phyloP scores from a whole-genome alignment of 1,140 invertebrate genomes.

The Cephus cinctus region DNA sequence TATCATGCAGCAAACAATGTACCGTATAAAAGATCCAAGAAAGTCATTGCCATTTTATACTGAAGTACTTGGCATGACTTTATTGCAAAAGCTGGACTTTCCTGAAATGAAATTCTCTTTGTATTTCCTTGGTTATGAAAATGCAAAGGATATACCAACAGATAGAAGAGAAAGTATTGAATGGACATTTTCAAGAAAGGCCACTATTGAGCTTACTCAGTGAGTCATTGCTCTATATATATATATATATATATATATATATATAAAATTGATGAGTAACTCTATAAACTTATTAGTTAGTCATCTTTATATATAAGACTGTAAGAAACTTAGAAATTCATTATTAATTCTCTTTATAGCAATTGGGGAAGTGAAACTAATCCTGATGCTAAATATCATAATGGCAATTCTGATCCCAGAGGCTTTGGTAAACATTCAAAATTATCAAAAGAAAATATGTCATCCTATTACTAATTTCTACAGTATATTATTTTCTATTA shows the following conservation, averaged over 20 bases:
- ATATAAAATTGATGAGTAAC: neutral
- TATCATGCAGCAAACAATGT: constrained; percentile 96
- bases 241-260: constrained; percentile 12
- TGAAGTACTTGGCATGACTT: constrained; percentile 84
- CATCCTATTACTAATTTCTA: neutral
- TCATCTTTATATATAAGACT: neutral
- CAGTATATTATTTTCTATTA: constrained; percentile 20
- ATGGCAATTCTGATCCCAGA: constrained; percentile 86
- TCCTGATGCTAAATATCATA: constrained; percentile 78
- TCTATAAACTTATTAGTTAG: neutral
- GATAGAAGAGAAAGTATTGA: constrained; percentile 67
- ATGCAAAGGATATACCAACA: constrained; percentile 68
- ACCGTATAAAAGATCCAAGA: constrained; percentile 88
- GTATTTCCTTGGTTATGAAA: constrained; percentile 93
- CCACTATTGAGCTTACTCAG: constrained; percentile 93
- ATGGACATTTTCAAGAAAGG: constrained; percentile 82
- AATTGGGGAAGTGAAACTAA: constrained; percentile 94
- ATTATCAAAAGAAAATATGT: constrained; percentile 10
- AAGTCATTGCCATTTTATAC: constrained; percentile 89
- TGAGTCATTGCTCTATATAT: no score
- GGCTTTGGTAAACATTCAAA: constrained; percentile 71
- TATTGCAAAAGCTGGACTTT: constrained; percentile 87
- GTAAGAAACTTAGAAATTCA: neutral
- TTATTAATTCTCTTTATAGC: constrained; percentile 57
- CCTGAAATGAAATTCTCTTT: constrained; percentile 86